Evolutionary conservation across 2,797 vertebrate genomes (phyloP), one percentile per base, ranked within the genome.

Genomic region (Galago senegalensis): DNA sequence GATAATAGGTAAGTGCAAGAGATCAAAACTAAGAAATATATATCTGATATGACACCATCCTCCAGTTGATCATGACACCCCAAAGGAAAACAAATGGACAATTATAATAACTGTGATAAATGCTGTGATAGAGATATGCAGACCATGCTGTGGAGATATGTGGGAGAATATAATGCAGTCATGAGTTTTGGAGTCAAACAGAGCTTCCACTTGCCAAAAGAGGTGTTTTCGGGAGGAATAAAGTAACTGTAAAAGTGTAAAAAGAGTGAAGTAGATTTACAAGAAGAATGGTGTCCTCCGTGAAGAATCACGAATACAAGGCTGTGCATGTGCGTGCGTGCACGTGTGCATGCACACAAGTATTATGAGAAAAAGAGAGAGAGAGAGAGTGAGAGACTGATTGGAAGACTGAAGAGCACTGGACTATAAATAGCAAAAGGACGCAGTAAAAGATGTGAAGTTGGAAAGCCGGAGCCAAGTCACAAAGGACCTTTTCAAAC

Each of bases 231-330:
- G 13, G 11, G 46, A 86, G 49, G 25, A 91, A 37, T 9, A 40
- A 81, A 70, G 7, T n/a, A 49, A 80, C 23, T 75, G 34, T 89
- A 60, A 65, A 69, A 31, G 40, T 10, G 25, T 70, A 34, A 46
- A 69, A 63, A 87, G n/a, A 91, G n/a, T 46, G 86, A 82, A 88
- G 76, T 67, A 49, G 86, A 92, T 61, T 34, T 16, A 34, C 49
- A 80, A 31, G 49, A 80, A 31, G 49, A 40, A 82, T 27, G 17
- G 14, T 75, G 18, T 16, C 76, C 8, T 60, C 12, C 3, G 21
- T 37, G 61, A 83, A 67, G 2, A 67, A 46, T n/a, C 9, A 12
- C 23, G 31, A 18, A 93, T 46, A n/a, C 6, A 84, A 84, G 79
- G 18, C 16, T 11, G 7, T 11, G 4, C n/a, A 40, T 75, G 43